A percentile compares a stretch with the other conserved stretches of the same genome.
Conservation (phyloP, 2,797 vertebrate genomes). For the Champsocephalus gunnari region DNA sequence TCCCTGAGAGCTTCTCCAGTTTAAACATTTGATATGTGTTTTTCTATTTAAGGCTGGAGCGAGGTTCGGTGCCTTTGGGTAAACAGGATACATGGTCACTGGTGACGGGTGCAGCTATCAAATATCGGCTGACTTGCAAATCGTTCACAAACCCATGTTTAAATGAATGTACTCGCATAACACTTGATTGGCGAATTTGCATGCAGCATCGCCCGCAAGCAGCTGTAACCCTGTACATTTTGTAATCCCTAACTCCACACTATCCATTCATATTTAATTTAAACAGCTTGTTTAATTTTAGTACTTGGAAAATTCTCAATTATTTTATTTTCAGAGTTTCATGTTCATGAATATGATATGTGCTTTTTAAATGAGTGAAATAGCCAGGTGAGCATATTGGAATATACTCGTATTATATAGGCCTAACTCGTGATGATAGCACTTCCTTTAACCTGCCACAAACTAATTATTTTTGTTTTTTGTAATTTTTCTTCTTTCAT, state of each 20-base stretch:
- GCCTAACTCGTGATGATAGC: background rate
- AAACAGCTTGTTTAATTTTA: background rate
- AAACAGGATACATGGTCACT: slow-evolving; percentile 50
- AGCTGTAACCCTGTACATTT: slow-evolving; percentile 24
- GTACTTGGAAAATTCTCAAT: background rate
- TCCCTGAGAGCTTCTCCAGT: slow-evolving; percentile 58
- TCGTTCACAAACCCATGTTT: slow-evolving; percentile 73
- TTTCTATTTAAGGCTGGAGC: slow-evolving; percentile 75
- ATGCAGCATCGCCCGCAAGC: slow-evolving; percentile 36
- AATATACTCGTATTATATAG: slow-evolving; percentile 11
- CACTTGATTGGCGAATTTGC: slow-evolving; percentile 71
- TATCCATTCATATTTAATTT: slow-evolving; percentile 6
- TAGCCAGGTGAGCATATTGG: background rate
- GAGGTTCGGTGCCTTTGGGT: slow-evolving; percentile 53
- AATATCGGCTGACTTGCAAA: slow-evolving; percentile 76
- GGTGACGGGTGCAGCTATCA: slow-evolving; percentile 68
- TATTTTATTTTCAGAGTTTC: background rate
- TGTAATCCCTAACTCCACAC: background rate
- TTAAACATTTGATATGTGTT: slow-evolving; percentile 67
- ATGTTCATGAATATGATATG: background rate
- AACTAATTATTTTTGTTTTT: background rate
- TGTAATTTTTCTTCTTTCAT: slow-evolving; percentile 9
- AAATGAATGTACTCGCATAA: slow-evolving; percentile 79
- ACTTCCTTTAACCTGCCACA: background rate
- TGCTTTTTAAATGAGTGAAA: slow-evolving; percentile 22